These are phyloP conservation scores for Ctenochaetus hawaiiensis DNA, from an alignment of 2,797 vertebrate species.

Conservation along the genomic window DNA sequence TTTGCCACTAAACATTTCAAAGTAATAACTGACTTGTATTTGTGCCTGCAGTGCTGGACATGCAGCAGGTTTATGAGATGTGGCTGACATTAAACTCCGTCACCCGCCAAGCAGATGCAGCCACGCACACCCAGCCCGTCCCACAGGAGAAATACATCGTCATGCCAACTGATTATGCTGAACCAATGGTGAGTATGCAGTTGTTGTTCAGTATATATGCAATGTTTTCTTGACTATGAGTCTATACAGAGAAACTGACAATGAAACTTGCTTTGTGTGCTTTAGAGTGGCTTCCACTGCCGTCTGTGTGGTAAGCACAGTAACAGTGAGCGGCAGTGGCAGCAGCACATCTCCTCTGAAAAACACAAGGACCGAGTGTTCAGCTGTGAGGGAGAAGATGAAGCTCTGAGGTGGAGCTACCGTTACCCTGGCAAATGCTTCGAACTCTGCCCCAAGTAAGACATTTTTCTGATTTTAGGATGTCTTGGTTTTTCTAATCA, in stretches of 20 bases:
- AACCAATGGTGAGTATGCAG: conserved; percentile 86
- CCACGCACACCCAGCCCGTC: conserved; percentile 73
- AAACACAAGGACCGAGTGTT: conserved; percentile 97
- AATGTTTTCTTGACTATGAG: not conserved
- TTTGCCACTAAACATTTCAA: not conserved
- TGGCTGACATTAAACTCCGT: conserved; percentile 88
- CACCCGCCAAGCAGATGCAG: conserved; percentile 85
- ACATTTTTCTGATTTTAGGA: accelerated
- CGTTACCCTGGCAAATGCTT: conserved; percentile 93
- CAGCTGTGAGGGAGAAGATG: conserved; percentile 88
- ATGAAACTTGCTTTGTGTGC: not conserved
- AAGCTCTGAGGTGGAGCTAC: conserved; percentile 91
- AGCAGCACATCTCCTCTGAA: conserved; percentile 94
- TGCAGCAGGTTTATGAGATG: conserved; percentile 94
- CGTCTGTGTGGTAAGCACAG: conserved; percentile 95
- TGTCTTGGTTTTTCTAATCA: not conserved
- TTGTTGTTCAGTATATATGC: not conserved
- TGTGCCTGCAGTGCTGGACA: conserved; percentile 88
- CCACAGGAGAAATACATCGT: conserved; percentile 91
- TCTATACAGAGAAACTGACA: not conserved
- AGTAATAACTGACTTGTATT: conserved; percentile 14
- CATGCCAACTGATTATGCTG: conserved; percentile 96
- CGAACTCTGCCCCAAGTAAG: conserved; percentile 91
- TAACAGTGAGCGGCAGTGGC: conserved; percentile 98
- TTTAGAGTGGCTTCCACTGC: conserved; percentile 93